These are phyloP conservation scores for Mormoops blainvillei DNA, from an alignment of 2,113 vertebrate species.

Conservation along the genomic window DNA sequence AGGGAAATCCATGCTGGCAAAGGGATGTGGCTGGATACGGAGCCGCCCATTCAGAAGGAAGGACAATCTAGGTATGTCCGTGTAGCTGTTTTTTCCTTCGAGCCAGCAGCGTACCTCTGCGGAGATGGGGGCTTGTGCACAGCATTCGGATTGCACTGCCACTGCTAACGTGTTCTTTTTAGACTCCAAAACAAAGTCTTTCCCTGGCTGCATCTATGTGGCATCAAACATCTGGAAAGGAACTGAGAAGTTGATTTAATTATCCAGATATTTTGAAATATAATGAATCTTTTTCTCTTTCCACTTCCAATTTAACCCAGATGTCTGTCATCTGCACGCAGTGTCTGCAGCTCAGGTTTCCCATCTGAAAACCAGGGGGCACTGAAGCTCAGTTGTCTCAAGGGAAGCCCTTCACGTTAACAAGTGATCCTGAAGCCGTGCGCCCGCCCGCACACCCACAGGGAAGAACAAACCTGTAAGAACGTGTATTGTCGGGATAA, in stretches of 20 bases:
- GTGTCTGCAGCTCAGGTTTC: slow-evolving; percentile 1
- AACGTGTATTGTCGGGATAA: accelerated
- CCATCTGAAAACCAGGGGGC: not conserved
- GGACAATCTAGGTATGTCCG: too few relatives aligned
- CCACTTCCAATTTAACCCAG: slow-evolving; percentile 35
- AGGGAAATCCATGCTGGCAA: not conserved
- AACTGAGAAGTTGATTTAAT: slow-evolving; percentile 39
- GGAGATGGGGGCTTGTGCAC: slow-evolving; percentile 15
- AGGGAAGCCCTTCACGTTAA: not conserved
- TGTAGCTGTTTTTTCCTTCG: too few relatives aligned
- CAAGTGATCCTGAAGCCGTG: not conserved
- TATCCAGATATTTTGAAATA: slow-evolving; percentile 52
- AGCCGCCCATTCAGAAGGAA: not conserved
- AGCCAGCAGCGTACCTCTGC: not conserved
- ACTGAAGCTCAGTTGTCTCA: not conserved
- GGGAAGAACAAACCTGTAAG: not conserved
- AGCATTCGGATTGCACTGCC: not conserved
- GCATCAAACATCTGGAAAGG: slow-evolving; percentile 41
- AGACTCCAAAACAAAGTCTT: slow-evolving; percentile 25
- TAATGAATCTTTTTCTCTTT: not conserved
- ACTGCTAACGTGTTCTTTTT: not conserved
- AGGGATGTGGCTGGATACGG: not conserved
- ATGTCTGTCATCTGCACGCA: slow-evolving; percentile 39
- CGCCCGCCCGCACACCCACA: accelerated
- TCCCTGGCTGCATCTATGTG: not conserved